Percentiles rank a stretch among this genome's conserved stretches.
These are phyloP conservation scores for Ochropleura leucogaster DNA, from an alignment of 2,888 invertebrate species.

Conservation along the genomic window DNA sequence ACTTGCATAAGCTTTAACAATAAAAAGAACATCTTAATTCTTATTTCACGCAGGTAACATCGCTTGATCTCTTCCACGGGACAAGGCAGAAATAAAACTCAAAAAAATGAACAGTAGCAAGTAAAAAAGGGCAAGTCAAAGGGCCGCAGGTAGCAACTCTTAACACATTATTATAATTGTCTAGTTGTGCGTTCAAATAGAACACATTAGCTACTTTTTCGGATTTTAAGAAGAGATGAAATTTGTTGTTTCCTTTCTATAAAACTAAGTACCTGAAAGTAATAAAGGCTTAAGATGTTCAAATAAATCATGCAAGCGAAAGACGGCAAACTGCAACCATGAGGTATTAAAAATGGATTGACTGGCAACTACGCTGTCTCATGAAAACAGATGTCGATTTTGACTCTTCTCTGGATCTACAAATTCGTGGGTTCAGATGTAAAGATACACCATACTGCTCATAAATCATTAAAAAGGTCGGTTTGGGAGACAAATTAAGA, in stretches of 20 bases:
- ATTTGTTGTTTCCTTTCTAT: conserved; percentile 40
- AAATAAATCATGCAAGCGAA: conserved; percentile 15
- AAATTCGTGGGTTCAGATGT: conserved; percentile 57
- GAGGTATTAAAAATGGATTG: not conserved
- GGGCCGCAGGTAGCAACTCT: conserved; percentile 77
- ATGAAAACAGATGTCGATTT: conserved; percentile 40
- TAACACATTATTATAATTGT: conserved; percentile 74
- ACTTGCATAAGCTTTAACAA: conserved; percentile 57
- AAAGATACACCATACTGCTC: conserved; percentile 55
- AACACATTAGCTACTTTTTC: conserved; percentile 74
- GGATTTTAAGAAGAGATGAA: conserved; percentile 29
- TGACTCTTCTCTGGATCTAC: conserved; percentile 54
- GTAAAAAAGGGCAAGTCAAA: conserved; percentile 69
- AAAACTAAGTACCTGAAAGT: conserved; percentile 30
- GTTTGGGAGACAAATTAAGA: conserved; percentile 82
- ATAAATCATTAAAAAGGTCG: conserved; percentile 86
- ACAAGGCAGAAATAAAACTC: conserved; percentile 43
- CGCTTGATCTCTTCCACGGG: conserved; percentile 58
- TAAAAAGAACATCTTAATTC: conserved; percentile 57
- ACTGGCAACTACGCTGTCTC: conserved; percentile 6
- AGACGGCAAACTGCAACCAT: not conserved
- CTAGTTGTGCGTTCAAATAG: conserved; percentile 75
- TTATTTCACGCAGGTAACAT: conserved; percentile 64
- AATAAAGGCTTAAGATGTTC: conserved; percentile 8
- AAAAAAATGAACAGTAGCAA: conserved; percentile 69